phyloP scores from a whole-genome alignment of 2,797 vertebrate genomes.

The Intellagama lesueurii region DNA sequence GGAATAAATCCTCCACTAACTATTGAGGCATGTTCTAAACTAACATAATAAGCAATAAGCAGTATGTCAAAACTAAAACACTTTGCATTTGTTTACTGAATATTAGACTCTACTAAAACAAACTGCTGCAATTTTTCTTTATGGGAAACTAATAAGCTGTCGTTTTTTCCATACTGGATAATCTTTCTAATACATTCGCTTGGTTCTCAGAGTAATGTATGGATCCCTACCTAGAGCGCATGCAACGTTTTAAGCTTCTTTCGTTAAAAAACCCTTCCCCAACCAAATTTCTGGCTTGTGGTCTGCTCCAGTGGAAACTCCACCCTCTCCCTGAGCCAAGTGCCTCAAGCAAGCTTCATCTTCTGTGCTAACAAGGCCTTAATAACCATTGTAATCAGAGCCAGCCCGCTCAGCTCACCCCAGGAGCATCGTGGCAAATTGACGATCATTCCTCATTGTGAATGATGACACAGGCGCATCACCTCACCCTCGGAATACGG shows the following conservation, averaged over 20 bases:
- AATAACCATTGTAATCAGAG: constrained; percentile 68
- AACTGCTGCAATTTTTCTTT: constrained; percentile 29
- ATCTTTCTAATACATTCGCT: constrained; percentile 9
- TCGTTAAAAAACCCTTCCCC: neutral
- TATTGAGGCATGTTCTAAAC: constrained; percentile 38
- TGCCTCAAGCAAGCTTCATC: constrained; percentile 18
- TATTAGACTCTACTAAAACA: constrained; percentile 14
- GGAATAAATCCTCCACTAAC: constrained; percentile 19
- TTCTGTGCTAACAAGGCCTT: constrained; percentile 59
- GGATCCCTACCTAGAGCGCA: neutral
- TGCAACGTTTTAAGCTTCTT: constrained; percentile 2
- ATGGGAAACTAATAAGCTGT: constrained; percentile 27
- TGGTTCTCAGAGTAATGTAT: constrained; percentile 34
- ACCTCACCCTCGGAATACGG: constrained; percentile 78
- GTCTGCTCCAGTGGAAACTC: constrained; percentile 21
- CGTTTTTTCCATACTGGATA: constrained; percentile 35
- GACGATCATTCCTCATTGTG: constrained; percentile 79
- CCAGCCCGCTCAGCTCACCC: constrained; percentile 65
- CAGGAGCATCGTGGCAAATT: constrained; percentile 67
- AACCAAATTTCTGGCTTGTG: neutral
- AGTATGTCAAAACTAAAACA: neutral
- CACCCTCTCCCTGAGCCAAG: constrained; percentile 5
- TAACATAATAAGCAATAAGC: constrained; percentile 41
- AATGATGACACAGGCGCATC: constrained; percentile 74
- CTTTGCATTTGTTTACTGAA: constrained; percentile 30